These are phyloP conservation scores for Lydus trimaculatus DNA, from an alignment of 2,888 invertebrate genomes.

Conservation along the genomic window DNA sequence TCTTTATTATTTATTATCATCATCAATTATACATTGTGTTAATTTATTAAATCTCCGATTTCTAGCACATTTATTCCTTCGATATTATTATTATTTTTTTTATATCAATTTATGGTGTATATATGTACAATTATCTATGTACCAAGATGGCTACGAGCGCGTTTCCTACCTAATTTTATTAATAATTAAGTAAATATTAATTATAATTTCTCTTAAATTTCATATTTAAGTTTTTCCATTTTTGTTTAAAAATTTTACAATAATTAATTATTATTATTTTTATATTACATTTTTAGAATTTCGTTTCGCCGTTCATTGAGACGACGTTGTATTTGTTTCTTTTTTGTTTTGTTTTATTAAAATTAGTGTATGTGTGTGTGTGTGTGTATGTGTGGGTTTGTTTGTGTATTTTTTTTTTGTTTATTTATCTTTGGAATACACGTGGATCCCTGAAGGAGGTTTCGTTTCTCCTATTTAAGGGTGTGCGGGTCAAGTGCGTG, in stretches of 20 bases:
- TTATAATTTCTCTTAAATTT: background rate
- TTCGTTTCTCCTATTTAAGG: slow-evolving; percentile 26
- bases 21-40: too few relatives aligned
- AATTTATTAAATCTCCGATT: background rate
- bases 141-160: slow-evolving; percentile 58
- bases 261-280: slow-evolving; percentile 49
- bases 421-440: slow-evolving; percentile 36
- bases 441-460: slow-evolving; percentile 51
- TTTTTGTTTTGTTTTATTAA: background rate
- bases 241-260: slow-evolving; percentile 54
- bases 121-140: slow-evolving; percentile 53
- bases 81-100: background rate
- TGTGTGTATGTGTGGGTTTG: too few relatives aligned
- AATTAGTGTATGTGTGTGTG: slow-evolving; percentile 6
- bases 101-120: slow-evolving; percentile 26
- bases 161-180: slow-evolving; percentile 54
- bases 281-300: slow-evolving; percentile 62
- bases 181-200: slow-evolving; percentile 33
- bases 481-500: slow-evolving; percentile 47
- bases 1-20: background rate
- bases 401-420: slow-evolving; percentile 9
- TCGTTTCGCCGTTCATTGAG: slow-evolving; percentile 57
- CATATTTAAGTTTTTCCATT: slow-evolving; percentile 12
- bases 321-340: slow-evolving; percentile 26
- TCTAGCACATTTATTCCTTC: background rate